Percentiles rank a stretch among this genome's conserved stretches.
These are phyloP conservation scores for Fundulus diaphanus DNA, from an alignment of 2,797 vertebrate genomes.

Conservation along the genomic window DNA sequence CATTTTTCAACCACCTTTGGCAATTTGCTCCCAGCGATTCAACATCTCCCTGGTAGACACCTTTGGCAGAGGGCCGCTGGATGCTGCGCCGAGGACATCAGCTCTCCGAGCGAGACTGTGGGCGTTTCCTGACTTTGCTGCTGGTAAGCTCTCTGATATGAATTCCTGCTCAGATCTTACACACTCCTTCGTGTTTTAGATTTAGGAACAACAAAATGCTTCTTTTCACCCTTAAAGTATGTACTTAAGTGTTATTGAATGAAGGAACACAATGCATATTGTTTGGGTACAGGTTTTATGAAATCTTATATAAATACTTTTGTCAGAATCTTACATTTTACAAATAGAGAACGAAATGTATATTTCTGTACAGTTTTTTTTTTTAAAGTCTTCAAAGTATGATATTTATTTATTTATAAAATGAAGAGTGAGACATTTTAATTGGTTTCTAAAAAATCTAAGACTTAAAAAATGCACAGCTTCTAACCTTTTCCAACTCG, in stretches of 20 bases:
- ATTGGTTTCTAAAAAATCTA: neutral
- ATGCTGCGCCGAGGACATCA: constrained; percentile 22
- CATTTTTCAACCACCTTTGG: constrained; percentile 82
- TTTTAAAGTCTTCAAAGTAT: too few species aligned
- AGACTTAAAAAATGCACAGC: neutral
- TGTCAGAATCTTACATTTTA: neutral
- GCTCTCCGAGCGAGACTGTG: constrained; percentile 38
- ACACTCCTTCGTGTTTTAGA: constrained; percentile 11
- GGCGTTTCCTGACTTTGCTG: constrained; percentile 68
- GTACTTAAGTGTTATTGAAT: neutral
- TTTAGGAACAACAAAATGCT: constrained; percentile 5
- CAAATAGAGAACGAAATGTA: neutral
- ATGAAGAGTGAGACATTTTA: neutral
- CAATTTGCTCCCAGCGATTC: constrained; percentile 74
- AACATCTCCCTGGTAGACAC: constrained; percentile 56
- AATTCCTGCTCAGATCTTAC: constrained; percentile 25
- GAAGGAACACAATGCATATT: neutral
- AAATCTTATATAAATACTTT: neutral
- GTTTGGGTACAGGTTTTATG: neutral
- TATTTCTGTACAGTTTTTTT: neutral
- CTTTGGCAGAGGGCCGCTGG: constrained; percentile 28
- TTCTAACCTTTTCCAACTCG: neutral
- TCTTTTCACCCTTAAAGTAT: neutral
- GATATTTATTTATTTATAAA: neutral
- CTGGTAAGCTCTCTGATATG: neutral